Conservation (phyloP, 2,113 vertebrate species). For the Ovis aries region ARS-UI_Ramb_v3.0 NC_056055.1:57712501-57713000, state of each 20-base stretch:
- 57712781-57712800: not conserved
- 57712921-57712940: not conserved
- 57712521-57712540: not conserved
- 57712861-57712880: not conserved
- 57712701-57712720: not conserved
- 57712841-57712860: not conserved
- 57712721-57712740: not conserved
- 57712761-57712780: not conserved
- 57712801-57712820: not conserved
- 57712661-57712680: not conserved
- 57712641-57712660: accelerated
- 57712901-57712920: not conserved
- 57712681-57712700: not conserved
- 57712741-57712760: not conserved
- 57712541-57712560: not conserved
- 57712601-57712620: not conserved
- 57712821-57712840: not conserved
- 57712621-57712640: not conserved
- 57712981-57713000: not conserved
- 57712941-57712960: not conserved
- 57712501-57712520: not conserved
- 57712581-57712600: not conserved
- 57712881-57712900: not conserved
- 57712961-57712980: not conserved
- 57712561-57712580: not conserved